Base-by-base conservation (phyloP, 2,888 invertebrate genomes). In the Cosmia pyralina region DNA sequence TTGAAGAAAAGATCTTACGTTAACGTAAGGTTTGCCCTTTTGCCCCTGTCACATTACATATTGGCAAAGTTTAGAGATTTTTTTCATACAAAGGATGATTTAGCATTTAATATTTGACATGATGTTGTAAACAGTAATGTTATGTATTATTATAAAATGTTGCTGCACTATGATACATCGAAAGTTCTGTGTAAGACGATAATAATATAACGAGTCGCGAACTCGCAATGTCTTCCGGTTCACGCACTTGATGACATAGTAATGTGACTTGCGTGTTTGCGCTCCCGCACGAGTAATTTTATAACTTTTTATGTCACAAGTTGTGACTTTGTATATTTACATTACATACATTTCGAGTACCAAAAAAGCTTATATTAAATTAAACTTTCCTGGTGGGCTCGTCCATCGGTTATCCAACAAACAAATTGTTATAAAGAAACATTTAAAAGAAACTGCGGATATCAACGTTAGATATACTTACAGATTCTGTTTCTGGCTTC, bases 401-500 rank as follows among this genome's bases (percentile, higher is more conserved):
- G 10, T 50, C 22, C 62, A 62, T 44, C 38, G 34, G 50, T 57
- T 77, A 69, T 48, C 3, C 52, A 68, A 60, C 28, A 59, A 60
- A 22, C 28, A 38, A 55, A 52, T 48, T 46, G 15, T 75, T 79
- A 53, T 34, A 75, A 22, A 34, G 22, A 73, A 74, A 58, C 13
- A 6, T 69, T 64, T 53, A 10, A 59, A 59, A 38, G 52, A 58
- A 53, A 65, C 8, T 46, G 50, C 48, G 19, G 50, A 52, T 69
- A 22, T 22, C 22, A 57, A 57, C 22, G 46, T 15, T 55, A 64
- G 3, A 50, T 52, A 57, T 63, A 98, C 98, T 98, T 97, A 98
- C 98, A 97, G 90, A 98, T 98, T 95, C 98, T 97, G 93, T 98
- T 98, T 89, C 98, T 97, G 66, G 98, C 98, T 92, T 98, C 98